These are phyloP conservation scores for Catagonus wagneri DNA, from an alignment of 2,113 vertebrate species.

Conservation along the genomic window DNA sequence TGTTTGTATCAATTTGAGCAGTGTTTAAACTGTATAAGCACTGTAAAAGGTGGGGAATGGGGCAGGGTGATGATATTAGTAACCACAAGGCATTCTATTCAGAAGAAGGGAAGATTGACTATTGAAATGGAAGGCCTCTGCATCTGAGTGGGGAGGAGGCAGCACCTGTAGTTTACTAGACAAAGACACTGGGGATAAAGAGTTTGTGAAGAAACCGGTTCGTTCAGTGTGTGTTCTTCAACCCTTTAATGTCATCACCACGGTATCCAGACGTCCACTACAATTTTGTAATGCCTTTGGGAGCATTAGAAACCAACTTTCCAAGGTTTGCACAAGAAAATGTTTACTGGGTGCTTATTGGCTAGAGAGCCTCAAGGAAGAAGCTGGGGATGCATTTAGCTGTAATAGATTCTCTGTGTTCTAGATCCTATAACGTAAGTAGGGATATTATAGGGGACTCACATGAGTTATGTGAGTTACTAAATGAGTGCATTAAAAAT, in stretches of 20 bases:
- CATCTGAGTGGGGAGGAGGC: background rate
- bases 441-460: background rate
- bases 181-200: accelerated
- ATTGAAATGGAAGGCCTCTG: background rate
- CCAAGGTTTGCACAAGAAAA: background rate
- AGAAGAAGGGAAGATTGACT: background rate
- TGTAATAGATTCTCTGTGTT: background rate
- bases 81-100: background rate
- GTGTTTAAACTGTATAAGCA: background rate
- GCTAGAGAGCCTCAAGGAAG: background rate
- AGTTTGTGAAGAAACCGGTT: background rate
- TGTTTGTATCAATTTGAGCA: background rate
- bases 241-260: background rate
- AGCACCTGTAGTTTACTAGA: background rate
- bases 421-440: background rate
- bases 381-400: background rate
- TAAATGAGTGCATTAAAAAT: background rate
- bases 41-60: background rate
- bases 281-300: background rate
- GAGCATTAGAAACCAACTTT: background rate
- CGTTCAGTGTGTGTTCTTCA: background rate
- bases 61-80: background rate
- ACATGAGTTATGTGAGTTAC: background rate
- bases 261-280: background rate
- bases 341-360: background rate